Evolutionary conservation across 2,888 invertebrate genomes (phyloP).

Genomic region (Dryocosmus kuriphilus): DNA sequence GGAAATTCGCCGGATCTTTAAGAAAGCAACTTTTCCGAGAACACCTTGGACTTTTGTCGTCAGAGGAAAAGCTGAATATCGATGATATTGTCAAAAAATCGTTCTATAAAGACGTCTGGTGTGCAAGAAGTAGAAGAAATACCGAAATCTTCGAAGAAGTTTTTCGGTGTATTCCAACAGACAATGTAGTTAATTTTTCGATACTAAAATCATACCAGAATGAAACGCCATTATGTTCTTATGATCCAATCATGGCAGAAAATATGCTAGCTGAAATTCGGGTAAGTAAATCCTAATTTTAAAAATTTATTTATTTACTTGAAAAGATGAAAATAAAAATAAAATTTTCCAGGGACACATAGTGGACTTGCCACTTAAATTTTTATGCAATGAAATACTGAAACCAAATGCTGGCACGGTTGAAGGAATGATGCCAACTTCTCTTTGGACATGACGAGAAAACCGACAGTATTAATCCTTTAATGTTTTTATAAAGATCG

Average conservation of each 20-base stretch:
- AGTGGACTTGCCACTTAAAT: conserved; percentile 93
- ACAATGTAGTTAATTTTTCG: conserved; percentile 88
- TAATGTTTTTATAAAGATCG: conserved; percentile 35
- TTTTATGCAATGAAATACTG: conserved; percentile 91
- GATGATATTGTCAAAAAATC: conserved; percentile 86
- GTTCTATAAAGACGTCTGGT: conserved; percentile 93
- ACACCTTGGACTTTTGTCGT: conserved; percentile 88
- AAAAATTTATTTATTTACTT: conserved; percentile 32
- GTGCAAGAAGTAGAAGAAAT: conserved; percentile 88
- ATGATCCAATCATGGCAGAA: conserved; percentile 86
- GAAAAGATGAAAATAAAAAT: conserved; percentile 29
- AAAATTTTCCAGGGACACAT: conserved; percentile 85
- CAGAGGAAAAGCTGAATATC: conserved; percentile 80
- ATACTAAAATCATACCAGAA: conserved; percentile 88
- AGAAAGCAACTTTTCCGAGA: conserved; percentile 93
- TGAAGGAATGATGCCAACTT: conserved; percentile 95
- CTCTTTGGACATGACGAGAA: conserved; percentile 88
- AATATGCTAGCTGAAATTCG: conserved; percentile 86
- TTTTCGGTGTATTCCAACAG: conserved; percentile 94
- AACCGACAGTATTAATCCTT: conserved; percentile 55
- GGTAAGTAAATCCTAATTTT: conserved; percentile 75
- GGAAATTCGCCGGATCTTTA: conserved; percentile 91
- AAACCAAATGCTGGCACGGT: conserved; percentile 90
- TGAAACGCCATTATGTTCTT: conserved; percentile 84
- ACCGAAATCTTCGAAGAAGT: conserved; percentile 95